These are phyloP conservation scores for Acrocephalus kingi DNA, from an alignment of 2,113 vertebrate genomes.

Conservation along the genomic window DNA sequence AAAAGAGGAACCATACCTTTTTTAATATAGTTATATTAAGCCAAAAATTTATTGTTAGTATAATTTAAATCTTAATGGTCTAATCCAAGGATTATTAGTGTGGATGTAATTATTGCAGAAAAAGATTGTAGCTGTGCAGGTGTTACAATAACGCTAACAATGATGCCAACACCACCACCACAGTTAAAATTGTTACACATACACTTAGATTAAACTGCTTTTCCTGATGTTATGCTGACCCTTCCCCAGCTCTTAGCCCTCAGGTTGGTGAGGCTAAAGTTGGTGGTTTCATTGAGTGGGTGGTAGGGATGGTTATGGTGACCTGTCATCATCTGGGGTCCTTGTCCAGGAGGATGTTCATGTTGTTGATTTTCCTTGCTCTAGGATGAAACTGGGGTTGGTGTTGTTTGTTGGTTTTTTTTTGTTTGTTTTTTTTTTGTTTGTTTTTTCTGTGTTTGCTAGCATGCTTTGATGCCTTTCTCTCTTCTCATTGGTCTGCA, in stretches of 20 bases:
- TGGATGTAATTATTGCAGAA: neutral
- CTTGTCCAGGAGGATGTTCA: neutral
- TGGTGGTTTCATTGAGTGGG: neutral
- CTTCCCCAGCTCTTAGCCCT: neutral
- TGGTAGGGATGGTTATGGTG: neutral
- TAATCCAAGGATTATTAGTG: neutral
- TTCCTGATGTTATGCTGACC: neutral
- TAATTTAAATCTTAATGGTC: neutral
- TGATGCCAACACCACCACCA: neutral
- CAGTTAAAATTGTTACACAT: neutral
- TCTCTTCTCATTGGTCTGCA: neutral
- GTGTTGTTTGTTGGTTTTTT: no score
- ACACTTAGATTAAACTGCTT: neutral
- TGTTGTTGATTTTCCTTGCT: neutral
- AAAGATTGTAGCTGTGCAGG: neutral
- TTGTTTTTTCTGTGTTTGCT: neutral
- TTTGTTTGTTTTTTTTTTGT: neutral
- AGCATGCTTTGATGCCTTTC: neutral
- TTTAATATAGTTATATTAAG: neutral
- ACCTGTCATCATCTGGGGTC: neutral
- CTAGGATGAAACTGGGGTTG: neutral
- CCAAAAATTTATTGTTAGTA: neutral
- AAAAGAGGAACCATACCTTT: neutral
- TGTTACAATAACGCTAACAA: neutral
- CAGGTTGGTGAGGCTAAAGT: neutral